Conservation (phyloP, 2,888 invertebrate genomes). For the Anorthoa munda region DNA sequence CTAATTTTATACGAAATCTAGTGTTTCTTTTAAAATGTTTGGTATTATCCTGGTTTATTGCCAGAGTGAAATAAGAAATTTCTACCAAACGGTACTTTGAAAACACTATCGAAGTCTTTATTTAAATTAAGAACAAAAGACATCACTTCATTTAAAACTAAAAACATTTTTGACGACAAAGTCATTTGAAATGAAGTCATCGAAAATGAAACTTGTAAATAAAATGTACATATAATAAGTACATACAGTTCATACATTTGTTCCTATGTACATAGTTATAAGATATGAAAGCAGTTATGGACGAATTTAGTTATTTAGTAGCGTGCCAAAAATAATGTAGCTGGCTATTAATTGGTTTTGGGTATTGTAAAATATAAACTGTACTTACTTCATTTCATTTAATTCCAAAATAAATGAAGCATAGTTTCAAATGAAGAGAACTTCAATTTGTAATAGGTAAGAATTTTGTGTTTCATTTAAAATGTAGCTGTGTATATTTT, state of each 20-base stretch:
- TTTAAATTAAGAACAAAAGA: constrained; percentile 56
- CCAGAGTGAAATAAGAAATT: constrained; percentile 15
- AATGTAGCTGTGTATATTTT: constrained; percentile 67
- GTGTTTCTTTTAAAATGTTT: neutral
- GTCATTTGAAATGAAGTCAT: constrained; percentile 61
- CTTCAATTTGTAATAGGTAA: constrained; percentile 33
- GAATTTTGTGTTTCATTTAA: constrained; percentile 61
- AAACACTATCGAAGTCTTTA: constrained; percentile 19
- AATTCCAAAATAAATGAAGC: constrained; percentile 44
- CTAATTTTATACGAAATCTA: neutral
- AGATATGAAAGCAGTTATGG: constrained; percentile 70
- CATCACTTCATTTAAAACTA: constrained; percentile 53
- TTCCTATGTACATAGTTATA: constrained; percentile 84
- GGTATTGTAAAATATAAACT: constrained; percentile 66
- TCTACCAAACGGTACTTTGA: constrained; percentile 32
- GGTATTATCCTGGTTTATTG: constrained; percentile 34
- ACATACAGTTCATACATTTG: constrained; percentile 74
- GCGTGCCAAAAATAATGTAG: constrained; percentile 85
- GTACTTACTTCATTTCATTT: constrained; percentile 56
- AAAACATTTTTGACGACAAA: constrained; percentile 41
- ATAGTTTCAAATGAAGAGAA: constrained; percentile 51
- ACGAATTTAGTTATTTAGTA: constrained; percentile 82
- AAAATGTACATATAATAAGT: constrained; percentile 71
- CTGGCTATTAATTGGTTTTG: constrained; percentile 77
- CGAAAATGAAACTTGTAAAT: constrained; percentile 65